Evolutionary conservation across 1,140 invertebrate genomes (phyloP).

Genomic region (Artemia franciscana): DNA sequence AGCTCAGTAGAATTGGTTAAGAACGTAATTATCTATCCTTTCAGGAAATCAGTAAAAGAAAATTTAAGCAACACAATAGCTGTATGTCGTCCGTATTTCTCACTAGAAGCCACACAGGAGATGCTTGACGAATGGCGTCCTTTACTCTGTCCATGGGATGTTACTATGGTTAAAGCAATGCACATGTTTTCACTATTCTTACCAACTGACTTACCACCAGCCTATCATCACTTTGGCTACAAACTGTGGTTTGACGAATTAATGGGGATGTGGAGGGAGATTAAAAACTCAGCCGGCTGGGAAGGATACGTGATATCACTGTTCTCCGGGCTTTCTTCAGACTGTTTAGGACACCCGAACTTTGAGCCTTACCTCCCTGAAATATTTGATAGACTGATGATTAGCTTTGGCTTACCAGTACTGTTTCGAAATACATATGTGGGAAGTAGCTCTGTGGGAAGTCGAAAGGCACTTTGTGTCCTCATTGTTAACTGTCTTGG

Average conservation of each 20-base stretch:
- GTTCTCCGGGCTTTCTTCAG: conserved; percentile 41
- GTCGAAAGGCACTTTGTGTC: not conserved
- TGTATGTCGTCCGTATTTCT: conserved; percentile 34
- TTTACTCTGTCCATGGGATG: conserved; percentile 41
- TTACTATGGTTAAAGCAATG: conserved; percentile 31
- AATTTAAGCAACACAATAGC: conserved; percentile 19
- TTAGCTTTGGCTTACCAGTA: conserved; percentile 52
- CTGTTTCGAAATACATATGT: conserved; percentile 33
- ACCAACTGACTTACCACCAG: conserved; percentile 36
- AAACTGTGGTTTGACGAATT: conserved; percentile 64
- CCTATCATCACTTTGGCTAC: conserved; percentile 27
- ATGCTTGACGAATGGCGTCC: conserved; percentile 64
- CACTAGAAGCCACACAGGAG: conserved; percentile 48
- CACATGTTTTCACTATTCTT: conserved; percentile 46
- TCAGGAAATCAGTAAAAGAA: not conserved
- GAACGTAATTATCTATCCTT: no score
- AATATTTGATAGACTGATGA: conserved; percentile 55
- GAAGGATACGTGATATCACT: conserved; percentile 45
- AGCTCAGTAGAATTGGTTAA: no score
- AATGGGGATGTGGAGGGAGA: conserved; percentile 47
- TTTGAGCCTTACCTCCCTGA: conserved; percentile 58
- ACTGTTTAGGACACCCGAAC: conserved; percentile 60
- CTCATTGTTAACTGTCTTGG: conserved; percentile 4
- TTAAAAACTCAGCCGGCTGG: conserved; percentile 40
- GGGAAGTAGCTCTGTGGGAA: conserved; percentile 12